Base-by-base conservation (phyloP, 2,888 invertebrate species). In the Apodemia zela region DNA sequence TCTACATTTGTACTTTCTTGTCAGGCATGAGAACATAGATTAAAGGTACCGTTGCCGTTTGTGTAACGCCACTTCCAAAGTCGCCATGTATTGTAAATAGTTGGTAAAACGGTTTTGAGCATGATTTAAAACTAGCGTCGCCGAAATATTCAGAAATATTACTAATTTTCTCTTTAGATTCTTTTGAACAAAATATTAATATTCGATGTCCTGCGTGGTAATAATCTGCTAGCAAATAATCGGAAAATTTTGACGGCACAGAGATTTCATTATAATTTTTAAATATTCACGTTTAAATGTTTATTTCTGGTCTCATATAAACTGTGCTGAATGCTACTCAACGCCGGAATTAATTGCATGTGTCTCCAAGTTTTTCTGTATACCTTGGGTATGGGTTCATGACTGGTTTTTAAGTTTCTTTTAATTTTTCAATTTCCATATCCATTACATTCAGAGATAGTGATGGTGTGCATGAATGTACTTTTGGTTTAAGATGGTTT, bases 221-320 rank as follows among this genome's bases (percentile, higher is more conserved):
- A 49, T 49, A 49, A 49, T 17, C 21, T 49, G 18, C 21, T 49
- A 49, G 18, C 49, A 49, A 49, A 49, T 17, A 49, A 49, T 49
- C 18, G 17, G 49, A 49, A 17, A 49, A 49, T 18, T 49, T 49
- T 17, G 49, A 49, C 49, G 21, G 18, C 49, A 49, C 18, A 49
- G 49, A 49, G 13, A 38, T 18, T 18, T 49, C 49, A 10, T 49
- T 49, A 49, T 21, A 49, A 49, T 21, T 49, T 18, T 49, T 49
- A 49, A 49, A 49, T 47, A 47, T 47, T 47, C 7, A 47, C 47
- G 18, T 49, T 21, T 21, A 49, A 49, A 49, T 49, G 49, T 49
- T 49, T 49, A 49, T 17, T 49, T 49, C 49, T 49, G 49, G 49
- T 49, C 49, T 17, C 7, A 49, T 47, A 47, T 47, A 47, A 47